These are phyloP conservation scores for Oophaga sylvatica DNA, from an alignment of 2,797 vertebrate genomes.

Conservation along the genomic window DNA sequence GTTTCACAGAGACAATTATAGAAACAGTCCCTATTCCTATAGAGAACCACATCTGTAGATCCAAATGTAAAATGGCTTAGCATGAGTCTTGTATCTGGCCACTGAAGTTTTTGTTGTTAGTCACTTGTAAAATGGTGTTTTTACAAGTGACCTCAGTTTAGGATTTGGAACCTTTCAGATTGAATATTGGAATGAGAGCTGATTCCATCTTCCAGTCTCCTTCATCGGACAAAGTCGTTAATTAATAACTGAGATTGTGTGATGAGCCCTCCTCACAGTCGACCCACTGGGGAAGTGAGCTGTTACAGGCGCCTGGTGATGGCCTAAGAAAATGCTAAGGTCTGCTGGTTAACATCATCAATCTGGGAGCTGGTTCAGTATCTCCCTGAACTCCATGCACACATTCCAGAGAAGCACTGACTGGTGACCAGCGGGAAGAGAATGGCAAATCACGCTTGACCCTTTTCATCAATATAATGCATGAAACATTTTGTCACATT, in stretches of 20 bases:
- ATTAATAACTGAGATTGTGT: slow-evolving; percentile 66
- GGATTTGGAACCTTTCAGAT: background rate
- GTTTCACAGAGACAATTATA: no score
- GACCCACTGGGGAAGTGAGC: slow-evolving; percentile 67
- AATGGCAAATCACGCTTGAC: slow-evolving; percentile 58
- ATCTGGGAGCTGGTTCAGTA: slow-evolving; percentile 69
- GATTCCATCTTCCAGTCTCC: slow-evolving; percentile 43
- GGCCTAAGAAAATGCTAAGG: slow-evolving; percentile 68
- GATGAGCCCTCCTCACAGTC: slow-evolving; percentile 63
- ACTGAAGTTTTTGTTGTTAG: background rate
- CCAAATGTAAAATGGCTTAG: background rate
- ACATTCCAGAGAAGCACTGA: slow-evolving; percentile 75
- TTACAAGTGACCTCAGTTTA: background rate
- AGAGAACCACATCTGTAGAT: background rate
- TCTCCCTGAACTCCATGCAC: slow-evolving; percentile 68
- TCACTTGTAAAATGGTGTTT: background rate
- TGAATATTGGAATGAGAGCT: slow-evolving; percentile 16
- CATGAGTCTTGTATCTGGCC: background rate
- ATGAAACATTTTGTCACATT: slow-evolving; percentile 45
- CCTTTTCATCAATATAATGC: slow-evolving; percentile 57
- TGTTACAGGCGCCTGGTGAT: slow-evolving; percentile 71
- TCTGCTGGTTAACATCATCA: slow-evolving; percentile 76
- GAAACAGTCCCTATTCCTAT: background rate
- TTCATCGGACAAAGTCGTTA: slow-evolving; percentile 19
- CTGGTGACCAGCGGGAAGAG: slow-evolving; percentile 67